These are phyloP conservation scores for Oreonectes daqikongensis DNA, from an alignment of 2,797 vertebrate species.

Conservation along the genomic window DNA sequence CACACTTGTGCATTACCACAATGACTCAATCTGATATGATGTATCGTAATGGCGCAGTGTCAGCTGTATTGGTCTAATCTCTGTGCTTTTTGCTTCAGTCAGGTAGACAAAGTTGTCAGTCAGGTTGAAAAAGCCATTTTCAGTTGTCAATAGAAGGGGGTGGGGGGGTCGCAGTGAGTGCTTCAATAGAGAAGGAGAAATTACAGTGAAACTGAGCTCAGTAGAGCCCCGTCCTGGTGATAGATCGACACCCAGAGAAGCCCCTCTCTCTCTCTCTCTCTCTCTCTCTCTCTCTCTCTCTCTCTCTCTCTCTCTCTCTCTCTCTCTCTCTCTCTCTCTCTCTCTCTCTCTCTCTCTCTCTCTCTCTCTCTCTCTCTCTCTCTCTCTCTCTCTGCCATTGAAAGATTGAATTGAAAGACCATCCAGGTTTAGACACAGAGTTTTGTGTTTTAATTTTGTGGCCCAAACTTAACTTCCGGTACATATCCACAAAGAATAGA, in stretches of 20 bases:
- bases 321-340: too few relatives aligned
- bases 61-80: slow-evolving; percentile 76
- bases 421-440: too few relatives aligned
- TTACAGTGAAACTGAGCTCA: slow-evolving; percentile 80
- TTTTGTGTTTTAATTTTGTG: too few relatives aligned
- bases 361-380: too few relatives aligned
- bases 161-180: slow-evolving; percentile 66
- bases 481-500: too few relatives aligned
- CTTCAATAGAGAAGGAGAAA: slow-evolving; percentile 77
- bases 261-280: too few relatives aligned
- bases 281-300: not conserved
- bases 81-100: slow-evolving; percentile 75
- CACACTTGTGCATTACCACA: slow-evolving; percentile 40
- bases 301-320: slow-evolving; percentile 5
- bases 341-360: too few relatives aligned
- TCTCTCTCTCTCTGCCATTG: slow-evolving; percentile 11
- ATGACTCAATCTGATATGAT: slow-evolving; percentile 74
- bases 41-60: slow-evolving; percentile 71
- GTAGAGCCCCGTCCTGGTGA: slow-evolving; percentile 77
- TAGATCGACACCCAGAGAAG: slow-evolving; percentile 71
- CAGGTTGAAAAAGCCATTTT: slow-evolving; percentile 80
- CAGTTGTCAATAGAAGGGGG: slow-evolving; percentile 76
- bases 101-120: slow-evolving; percentile 83
- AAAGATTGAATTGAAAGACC: slow-evolving; percentile 48
- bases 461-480: too few relatives aligned